Base-by-base conservation (phyloP, 2,113 vertebrate species). In the Micronisus gabar region DNA sequence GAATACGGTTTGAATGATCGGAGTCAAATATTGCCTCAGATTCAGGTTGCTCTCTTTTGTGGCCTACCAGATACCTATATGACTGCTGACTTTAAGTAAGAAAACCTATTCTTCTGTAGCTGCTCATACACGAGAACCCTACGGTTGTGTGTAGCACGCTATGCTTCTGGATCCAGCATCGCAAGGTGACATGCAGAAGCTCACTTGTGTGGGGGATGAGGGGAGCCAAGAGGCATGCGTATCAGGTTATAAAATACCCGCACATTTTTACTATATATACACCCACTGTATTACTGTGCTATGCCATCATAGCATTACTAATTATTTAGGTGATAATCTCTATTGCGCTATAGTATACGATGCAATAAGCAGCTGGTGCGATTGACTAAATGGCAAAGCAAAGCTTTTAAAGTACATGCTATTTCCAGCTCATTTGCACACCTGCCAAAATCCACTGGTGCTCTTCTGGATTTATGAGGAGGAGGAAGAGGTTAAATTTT, bases 251-350 rank as follows among this genome's bases (percentile, higher is more conserved):
- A 90, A 87, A 96, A 56, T n/a, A 81, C 78, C 81, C 89, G 73
- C 91, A 67, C 6, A 6, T 80, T 95, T 93, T 62, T 95, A 61
- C 94, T 95, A 95, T 95, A 94, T 95, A 95, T 96, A 96, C 45
- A 73, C 76, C 40, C 75, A 84, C 58, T 76, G 58, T 81, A 88
- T 83, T 50, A 56, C 25, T 90, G 81, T 82, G 81, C 71, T 55
- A 72, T 96, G 78, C 79, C 74, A 91, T 78, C 88, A 78, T 6
- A 74, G 58, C 67, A 83, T 71, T 94, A 48, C 96, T 93, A 94
- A 95, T 96, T 95, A 86, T 95, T 95, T 67, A 93, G 88, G 91
- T 0, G 91, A 95, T 97, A 96, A 94, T 95, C 94, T 95, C 88
- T 93, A 34, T 83, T 93, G 84, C 2, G 5, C 66, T 82, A 13